Conservation (phyloP, 2,113 vertebrate genomes). For the Hippoglossus stenolepis region DNA sequence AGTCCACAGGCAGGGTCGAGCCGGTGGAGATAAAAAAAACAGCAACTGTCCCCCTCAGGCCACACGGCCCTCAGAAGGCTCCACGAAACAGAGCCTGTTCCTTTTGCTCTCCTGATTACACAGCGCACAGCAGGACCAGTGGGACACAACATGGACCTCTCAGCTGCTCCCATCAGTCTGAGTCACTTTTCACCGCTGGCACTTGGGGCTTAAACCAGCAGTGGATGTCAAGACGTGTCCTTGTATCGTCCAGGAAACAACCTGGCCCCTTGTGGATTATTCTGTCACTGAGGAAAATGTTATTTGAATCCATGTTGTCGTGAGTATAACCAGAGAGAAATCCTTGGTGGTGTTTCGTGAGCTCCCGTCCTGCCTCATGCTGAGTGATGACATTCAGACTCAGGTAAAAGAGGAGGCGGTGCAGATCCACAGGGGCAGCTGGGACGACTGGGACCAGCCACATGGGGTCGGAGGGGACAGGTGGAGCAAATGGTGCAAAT, state of each 20-base stretch:
- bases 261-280: background rate
- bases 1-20: slow-evolving; percentile 12
- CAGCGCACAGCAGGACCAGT: slow-evolving; percentile 45
- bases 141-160: slow-evolving; percentile 24
- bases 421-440: slow-evolving; percentile 42
- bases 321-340: background rate
- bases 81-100: slow-evolving; percentile 22
- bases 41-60: slow-evolving; percentile 40
- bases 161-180: slow-evolving; percentile 68
- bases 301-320: background rate
- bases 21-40: background rate
- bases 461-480: slow-evolving; percentile 27
- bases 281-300: slow-evolving; percentile 13
- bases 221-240: slow-evolving; percentile 29
- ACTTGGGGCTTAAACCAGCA: slow-evolving; percentile 16
- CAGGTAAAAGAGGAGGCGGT: slow-evolving; percentile 2
- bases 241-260: slow-evolving; percentile 27
- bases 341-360: background rate
- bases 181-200: slow-evolving; percentile 24
- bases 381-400: slow-evolving; percentile 16
- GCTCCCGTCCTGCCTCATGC: background rate
- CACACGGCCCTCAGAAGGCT: slow-evolving; percentile 39
- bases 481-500: slow-evolving; percentile 51
- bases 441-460: slow-evolving; percentile 23
- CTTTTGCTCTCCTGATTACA: slow-evolving; percentile 28